phyloP scores from a whole-genome alignment of 2,888 invertebrate genomes.

The Sesia apiformis region DNA sequence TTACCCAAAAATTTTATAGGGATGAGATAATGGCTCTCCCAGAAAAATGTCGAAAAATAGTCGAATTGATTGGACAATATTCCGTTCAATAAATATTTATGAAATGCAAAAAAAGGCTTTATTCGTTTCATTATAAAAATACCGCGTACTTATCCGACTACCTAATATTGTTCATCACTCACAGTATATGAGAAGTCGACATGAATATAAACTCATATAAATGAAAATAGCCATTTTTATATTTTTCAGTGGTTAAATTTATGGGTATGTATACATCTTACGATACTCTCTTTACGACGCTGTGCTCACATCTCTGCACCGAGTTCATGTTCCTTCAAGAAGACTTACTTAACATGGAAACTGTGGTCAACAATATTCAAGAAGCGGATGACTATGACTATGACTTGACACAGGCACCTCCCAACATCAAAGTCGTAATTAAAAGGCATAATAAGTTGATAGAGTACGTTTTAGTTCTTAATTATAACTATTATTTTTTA shows the following conservation, averaged over 20 bases:
- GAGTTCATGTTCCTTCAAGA: neutral
- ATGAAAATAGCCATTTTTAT: too few relatives aligned
- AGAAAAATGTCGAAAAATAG: too few relatives aligned
- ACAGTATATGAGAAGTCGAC: too few relatives aligned
- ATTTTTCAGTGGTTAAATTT: neutral
- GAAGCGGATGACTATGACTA: neutral
- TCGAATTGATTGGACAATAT: too few relatives aligned
- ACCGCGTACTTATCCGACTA: too few relatives aligned
- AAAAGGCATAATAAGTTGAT: constrained; percentile 35
- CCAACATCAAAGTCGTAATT: constrained; percentile 19
- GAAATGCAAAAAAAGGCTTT: too few relatives aligned
- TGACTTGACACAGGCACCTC: neutral
- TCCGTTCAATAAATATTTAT: too few relatives aligned
- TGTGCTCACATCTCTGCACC: neutral
- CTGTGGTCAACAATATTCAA: neutral
- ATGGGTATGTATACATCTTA: neutral
- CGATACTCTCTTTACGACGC: neutral
- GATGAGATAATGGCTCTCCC: too few relatives aligned
- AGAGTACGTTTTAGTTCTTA: constrained; percentile 18
- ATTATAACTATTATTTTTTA: neutral
- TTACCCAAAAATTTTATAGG: too few relatives aligned
- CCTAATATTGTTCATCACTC: too few relatives aligned
- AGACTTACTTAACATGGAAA: neutral
- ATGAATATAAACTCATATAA: too few relatives aligned
- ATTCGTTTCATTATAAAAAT: too few relatives aligned